Evolutionary conservation across 2,888 invertebrate genomes (phyloP), one percentile per base, ranked within the genome.

Genomic region (Julus scandinavius): DNA sequence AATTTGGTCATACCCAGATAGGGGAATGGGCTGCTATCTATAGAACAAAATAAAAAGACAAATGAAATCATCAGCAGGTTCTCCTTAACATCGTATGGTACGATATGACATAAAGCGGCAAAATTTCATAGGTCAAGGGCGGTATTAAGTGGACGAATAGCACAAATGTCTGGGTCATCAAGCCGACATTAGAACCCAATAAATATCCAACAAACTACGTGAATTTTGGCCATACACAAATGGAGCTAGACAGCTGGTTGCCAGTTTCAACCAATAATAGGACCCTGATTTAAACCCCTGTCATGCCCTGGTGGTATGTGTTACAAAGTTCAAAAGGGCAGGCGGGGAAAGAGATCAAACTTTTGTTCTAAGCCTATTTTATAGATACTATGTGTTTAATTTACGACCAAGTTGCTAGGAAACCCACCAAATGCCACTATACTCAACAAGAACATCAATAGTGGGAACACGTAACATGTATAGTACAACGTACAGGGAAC

Each of bases 221-320:
- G 63, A 63, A 63, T 63, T 63, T 63, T n/a, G 6, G n/a, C n/a
- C n/a, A 63, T 63, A n/a, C 5, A 63, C 63, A 17, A 63, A 63
- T 63, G 63, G 63, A 63, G 63, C 63, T 63, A 63, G n/a, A 63
- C 63, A n/a, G 17, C 63, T n/a, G n/a, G 63, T 63, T 63, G 63
- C 63, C n/a, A n/a, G n/a, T 15, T 63, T n/a, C 63, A 63, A 17
- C 17, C n/a, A 63, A n/a, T 63, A 63, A 63, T n/a, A 15, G 17
- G 63, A 63, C 63, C 1, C 63, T 63, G 5, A 5, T 63, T n/a
- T 63, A 3, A 15, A 17, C 1, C n/a, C 3, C 63, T 63, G 63
- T n/a, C 5, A 5, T 63, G 63, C 11, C 63, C 63, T 63, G 17
- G n/a, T 17, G n/a, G n/a, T n/a, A n/a, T n/a, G 63, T 45, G 41